Evolutionary conservation across 2,113 vertebrate species (phyloP).

Genomic region (Carassius gibelio): DNA sequence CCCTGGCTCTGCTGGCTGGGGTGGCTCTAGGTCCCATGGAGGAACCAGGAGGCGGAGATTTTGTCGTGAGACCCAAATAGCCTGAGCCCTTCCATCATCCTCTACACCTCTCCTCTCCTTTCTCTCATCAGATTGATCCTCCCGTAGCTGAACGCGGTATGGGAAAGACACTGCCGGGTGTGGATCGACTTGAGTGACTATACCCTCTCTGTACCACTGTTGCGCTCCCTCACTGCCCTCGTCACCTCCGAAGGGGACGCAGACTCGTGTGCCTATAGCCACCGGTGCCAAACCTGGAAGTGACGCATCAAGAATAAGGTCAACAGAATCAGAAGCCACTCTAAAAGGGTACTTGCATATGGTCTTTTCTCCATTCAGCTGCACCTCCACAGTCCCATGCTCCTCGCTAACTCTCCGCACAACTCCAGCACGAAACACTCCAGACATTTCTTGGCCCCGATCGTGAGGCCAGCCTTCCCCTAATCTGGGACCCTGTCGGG

Average conservation of each 20-base stretch:
- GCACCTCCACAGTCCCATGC: conserved; percentile 82
- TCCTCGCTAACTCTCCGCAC: conserved; percentile 84
- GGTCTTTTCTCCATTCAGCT: conserved; percentile 81
- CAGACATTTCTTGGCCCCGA: conserved; percentile 48
- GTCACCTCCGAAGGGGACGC: conserved; percentile 77
- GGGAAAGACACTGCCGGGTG: conserved; percentile 82
- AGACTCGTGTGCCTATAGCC: conserved; percentile 78
- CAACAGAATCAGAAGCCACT: conserved; percentile 71
- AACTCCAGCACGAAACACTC: conserved; percentile 80
- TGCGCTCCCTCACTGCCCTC: conserved; percentile 69
- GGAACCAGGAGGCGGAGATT: conserved; percentile 84
- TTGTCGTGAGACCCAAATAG: conserved; percentile 83
- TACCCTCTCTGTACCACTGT: conserved; percentile 80
- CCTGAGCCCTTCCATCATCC: conserved; percentile 67
- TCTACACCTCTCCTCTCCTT: conserved; percentile 60
- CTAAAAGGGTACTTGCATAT: conserved; percentile 79
- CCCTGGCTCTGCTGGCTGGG: conserved; percentile 63
- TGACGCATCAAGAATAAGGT: conserved; percentile 81
- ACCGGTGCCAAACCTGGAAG: conserved; percentile 77
- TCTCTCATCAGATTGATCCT: conserved; percentile 61
- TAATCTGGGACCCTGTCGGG: conserved; percentile 68
- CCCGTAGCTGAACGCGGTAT: conserved; percentile 80
- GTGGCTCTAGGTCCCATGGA: conserved; percentile 80
- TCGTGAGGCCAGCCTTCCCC: conserved; percentile 65
- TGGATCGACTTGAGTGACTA: conserved; percentile 81